Base-by-base conservation (phyloP, 2,888 invertebrate genomes). In the Cryptocheilus praepositus region DNA sequence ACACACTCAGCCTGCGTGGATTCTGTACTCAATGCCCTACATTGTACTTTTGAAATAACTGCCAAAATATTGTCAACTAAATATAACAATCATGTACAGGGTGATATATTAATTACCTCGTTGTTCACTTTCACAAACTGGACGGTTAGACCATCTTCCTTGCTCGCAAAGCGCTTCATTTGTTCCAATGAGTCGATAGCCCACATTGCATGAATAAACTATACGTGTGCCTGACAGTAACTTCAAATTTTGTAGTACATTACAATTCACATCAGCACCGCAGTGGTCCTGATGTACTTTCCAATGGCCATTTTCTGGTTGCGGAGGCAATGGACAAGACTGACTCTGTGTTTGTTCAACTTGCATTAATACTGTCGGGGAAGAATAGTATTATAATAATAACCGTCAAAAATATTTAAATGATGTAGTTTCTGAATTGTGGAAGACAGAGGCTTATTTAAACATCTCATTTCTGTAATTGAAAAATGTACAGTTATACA, bases 301-400 rank as follows among this genome's bases (percentile, higher is more conserved):
- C 83, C 85, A 84, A 0, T 44, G 58, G 28, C 88, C 88, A 59
- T 88, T 82, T 53, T 54, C n/a, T 1, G 83, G 86, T 61, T 85
- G 84, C 0, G 65, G 19, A 4, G 86, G 88, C 28, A 77, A 65
- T 25, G n/a, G 49, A 65, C 88, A 88, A 5, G 64, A n/a, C 19
- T n/a, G 5, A n/a, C 13, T 56, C 52, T 74, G 74, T 7, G 68
- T 36, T 19, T 61, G 18, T 54, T 55, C 74, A 45, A n/a, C 19
- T 13, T 62, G 25, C 43, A 68, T 45, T 25, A 64, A 52, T 46
- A 19, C 75, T 71, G 28, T 11, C 46, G 66, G 52, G 49, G 63
- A 63, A 28, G 21, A 25, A 46, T 18, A n/a, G 16, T 25, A 43
- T 16, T 18, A n/a, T 46, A 59, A 16, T n/a, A 4, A 54, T 13